These are phyloP conservation scores for Drosophila eugracilis DNA, from an alignment of 1,140 invertebrate genomes.

Conservation along the genomic window DNA sequence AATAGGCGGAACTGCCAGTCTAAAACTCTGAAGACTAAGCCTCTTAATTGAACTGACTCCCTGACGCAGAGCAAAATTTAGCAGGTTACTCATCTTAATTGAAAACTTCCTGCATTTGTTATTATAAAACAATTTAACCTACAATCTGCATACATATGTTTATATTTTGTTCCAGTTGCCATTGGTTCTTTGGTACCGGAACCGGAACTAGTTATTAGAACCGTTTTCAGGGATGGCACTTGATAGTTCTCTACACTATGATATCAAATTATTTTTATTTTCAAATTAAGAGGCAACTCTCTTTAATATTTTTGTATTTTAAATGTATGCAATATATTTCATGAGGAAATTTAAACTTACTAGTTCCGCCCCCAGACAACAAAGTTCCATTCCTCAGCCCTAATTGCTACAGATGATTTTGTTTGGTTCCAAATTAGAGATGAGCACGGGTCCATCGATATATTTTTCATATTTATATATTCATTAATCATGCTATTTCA, in stretches of 20 bases:
- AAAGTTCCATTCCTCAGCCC: conserved; percentile 1
- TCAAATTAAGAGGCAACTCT: no score
- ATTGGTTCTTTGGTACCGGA: conserved; percentile 12
- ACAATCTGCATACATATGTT: conserved; percentile 66
- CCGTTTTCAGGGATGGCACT: conserved; percentile 6
- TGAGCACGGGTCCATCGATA: not conserved
- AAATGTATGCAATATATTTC: no score
- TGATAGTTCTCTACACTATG: not conserved
- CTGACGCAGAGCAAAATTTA: conserved; percentile 50
- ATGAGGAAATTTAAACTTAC: not conserved
- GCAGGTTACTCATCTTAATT: conserved; percentile 70
- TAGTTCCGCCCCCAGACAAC: not conserved
- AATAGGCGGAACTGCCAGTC: conserved; percentile 19
- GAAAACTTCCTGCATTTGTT: conserved; percentile 45
- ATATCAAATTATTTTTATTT: no score
- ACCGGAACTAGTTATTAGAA: not conserved
- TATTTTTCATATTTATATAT: not conserved
- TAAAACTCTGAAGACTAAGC: conserved; percentile 32
- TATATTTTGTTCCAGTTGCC: conserved; percentile 56
- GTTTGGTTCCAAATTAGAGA: conserved; percentile 14
- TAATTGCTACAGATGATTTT: not conserved
- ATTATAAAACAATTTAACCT: conserved; percentile 75
- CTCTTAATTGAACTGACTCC: conserved; percentile 45
- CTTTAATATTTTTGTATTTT: no score
- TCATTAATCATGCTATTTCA: no score